phyloP scores from a whole-genome alignment of 2,113 vertebrate genomes.

The Phoenicopterus ruber region DNA sequence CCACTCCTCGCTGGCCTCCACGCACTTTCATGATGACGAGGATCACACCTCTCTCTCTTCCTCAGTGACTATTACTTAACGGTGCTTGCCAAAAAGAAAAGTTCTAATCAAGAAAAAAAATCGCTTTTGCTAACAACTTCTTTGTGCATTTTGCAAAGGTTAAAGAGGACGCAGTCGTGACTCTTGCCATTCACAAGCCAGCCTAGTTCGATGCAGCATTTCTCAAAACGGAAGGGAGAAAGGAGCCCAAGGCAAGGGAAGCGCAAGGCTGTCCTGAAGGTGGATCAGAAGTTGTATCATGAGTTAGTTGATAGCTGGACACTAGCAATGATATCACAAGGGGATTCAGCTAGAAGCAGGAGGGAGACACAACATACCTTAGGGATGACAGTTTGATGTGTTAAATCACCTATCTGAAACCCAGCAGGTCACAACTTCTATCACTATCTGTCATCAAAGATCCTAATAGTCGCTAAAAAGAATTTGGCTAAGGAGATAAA shows the following conservation, averaged over 20 bases:
- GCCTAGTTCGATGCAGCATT: neutral
- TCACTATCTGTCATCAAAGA: neutral
- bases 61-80: neutral
- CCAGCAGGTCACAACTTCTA: neutral
- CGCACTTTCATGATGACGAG: neutral
- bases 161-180: rapidly evolving
- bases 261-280: neutral
- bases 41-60: neutral
- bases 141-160: neutral
- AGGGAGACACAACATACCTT: neutral
- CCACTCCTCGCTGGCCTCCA: neutral
- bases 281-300: neutral
- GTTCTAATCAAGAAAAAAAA: neutral
- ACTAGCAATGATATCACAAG: neutral
- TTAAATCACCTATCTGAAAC: neutral
- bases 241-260: neutral
- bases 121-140: neutral
- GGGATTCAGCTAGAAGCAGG: neutral
- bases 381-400: neutral
- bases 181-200: neutral
- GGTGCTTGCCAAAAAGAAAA: neutral
- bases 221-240: neutral
- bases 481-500: neutral
- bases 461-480: neutral
- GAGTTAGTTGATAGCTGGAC: neutral